Base-by-base conservation (phyloP, 2,888 invertebrate genomes). In the Terebella lapidaria region DNA sequence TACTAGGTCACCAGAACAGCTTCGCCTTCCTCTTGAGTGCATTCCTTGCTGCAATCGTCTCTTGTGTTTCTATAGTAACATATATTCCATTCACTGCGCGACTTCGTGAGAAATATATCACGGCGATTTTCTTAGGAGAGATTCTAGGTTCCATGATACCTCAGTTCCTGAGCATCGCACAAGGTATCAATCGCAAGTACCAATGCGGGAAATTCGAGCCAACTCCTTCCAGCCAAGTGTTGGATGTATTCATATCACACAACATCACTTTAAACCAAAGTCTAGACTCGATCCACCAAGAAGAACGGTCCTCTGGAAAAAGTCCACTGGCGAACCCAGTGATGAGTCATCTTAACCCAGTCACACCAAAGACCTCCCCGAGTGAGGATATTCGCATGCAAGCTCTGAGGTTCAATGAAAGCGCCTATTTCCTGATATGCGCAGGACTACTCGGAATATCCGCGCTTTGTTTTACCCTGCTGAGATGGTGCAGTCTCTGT, bases 91-190 rank as follows among this genome's bases (percentile, higher is more conserved):
- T 66, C 30, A 54, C 58, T 20, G 51, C 58, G 18, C 25, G 60
- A 2, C 51, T 66, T 18, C 54, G 54, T 27, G 30, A 53, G 5
- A 27, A 28, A 35, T 66, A 65, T 42, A 57, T 63, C 47, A 65
- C 54, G 25, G 66, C 61, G 1, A 27, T 63, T 3, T 26, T 66
- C 53, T 47, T 62, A 5, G 64, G 66, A 1, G 61, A 66, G 20
- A 52, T 52, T 4, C 59, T 66, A 18, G 56, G 57, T 1, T 54
- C 52, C 0, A 47, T 63, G n/a, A 20, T 66, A 1, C 66, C 66
- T 2, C 64, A 66, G 52, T 26, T 63, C 1, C 25, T 65, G 46
- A 59, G 55, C 1, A 25, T 62, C 5, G 66, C 55, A 5, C 65
- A 66, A 29, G 66, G 66, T 5, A 42, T 64, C 25, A 57, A 57